Evolutionary conservation across 2,797 vertebrate species (phyloP), one percentile per base, ranked within the genome.

Genomic region (Micrastur ruficollis): DNA sequence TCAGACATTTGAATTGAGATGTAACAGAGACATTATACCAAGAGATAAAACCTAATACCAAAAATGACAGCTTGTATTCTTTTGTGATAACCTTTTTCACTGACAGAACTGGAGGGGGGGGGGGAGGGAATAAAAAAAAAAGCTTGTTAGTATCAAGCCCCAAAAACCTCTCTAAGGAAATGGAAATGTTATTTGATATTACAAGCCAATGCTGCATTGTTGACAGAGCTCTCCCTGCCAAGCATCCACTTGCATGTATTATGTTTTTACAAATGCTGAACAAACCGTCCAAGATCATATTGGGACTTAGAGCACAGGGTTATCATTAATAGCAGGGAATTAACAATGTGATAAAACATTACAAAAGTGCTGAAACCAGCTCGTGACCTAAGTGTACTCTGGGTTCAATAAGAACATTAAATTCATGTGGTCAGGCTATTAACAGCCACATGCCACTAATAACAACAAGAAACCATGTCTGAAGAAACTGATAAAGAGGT

Each of bases 291-390:
- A 80, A 84, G 83, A 86, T 90, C 79, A 47, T 90, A 74, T 5
- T 65, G 38, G 40, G 63, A 83, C 42, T 84, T 81, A 81, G 47
- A 93, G 79, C 75, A 95, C 14, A 53, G 88, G 66, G 38, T 87
- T 95, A 70, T 78, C 81, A 34, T 90, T 90, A 65, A 74, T 70
- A 86, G 36, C 25, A 71, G 25, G 11, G 65, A 92, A 89, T 91
- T 95, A 92, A 83, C 59, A 81, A 49, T 32, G 32, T 81, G 72
- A 66, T 85, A 94, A 86, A 79, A 81, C n/a, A 63, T 61, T 81
- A 58, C 12, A 58, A 88, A 95, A 95, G 38, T 88, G 65, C 58
- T 90, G 82, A 91, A 96, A 76, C 17, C n/a, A 84, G 53, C 66
- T 40, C 5, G 3, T 79, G 73, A 90, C 62, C 80, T 32, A 38